A percentile compares a stretch with the other conserved stretches of the same genome.
phyloP scores from a whole-genome alignment of 2,797 vertebrate genomes.

The Iguana delicatissima region DNA sequence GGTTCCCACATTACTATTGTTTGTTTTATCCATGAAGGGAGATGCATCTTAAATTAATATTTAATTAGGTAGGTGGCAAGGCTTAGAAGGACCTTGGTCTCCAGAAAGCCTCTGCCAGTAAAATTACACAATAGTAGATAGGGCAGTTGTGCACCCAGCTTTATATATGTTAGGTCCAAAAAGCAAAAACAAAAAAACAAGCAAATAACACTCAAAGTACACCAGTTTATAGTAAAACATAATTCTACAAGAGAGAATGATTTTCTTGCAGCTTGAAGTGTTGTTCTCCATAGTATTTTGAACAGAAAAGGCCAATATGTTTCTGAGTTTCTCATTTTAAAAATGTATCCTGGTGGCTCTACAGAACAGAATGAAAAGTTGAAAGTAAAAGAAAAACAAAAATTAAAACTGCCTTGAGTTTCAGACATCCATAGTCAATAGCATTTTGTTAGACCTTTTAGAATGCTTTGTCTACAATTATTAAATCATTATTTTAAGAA shows the following conservation, averaged over 20 bases:
- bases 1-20: too few species aligned
- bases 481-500: constrained; percentile 69
- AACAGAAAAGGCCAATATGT: constrained; percentile 18
- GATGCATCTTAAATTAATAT: neutral
- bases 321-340: neutral
- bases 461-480: constrained; percentile 71
- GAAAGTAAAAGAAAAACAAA: constrained; percentile 45
- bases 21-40: neutral
- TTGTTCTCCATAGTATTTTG: constrained; percentile 8
- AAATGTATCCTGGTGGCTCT: neutral
- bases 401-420: constrained; percentile 48
- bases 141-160: neutral
- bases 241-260: neutral
- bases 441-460: constrained; percentile 56
- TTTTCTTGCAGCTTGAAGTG: neutral
- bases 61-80: neutral
- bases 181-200: too few species aligned
- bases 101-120: neutral
- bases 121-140: neutral
- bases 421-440: constrained; percentile 49
- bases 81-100: neutral
- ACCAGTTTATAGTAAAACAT: neutral
- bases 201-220: neutral
- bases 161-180: neutral
- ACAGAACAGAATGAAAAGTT: constrained; percentile 9